phyloP scores from a whole-genome alignment of 2,888 invertebrate species.

The Chloroclystis v-ata region DNA sequence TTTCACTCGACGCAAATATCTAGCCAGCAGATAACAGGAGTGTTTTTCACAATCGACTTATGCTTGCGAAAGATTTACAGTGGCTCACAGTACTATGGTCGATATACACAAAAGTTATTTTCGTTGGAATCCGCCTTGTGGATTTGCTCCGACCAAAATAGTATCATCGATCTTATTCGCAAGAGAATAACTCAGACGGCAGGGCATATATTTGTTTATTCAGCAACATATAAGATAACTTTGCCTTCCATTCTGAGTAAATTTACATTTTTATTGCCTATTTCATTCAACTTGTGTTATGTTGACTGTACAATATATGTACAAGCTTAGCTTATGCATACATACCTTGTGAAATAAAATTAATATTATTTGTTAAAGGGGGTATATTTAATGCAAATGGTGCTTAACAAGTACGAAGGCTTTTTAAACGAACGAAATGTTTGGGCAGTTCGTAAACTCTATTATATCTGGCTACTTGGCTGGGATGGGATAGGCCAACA shows the following conservation, averaged over 20 bases:
- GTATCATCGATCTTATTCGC: constrained; percentile 71
- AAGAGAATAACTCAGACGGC: constrained; percentile 53
- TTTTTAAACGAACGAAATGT: no score
- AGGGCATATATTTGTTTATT: constrained; percentile 55
- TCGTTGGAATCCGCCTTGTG: constrained; percentile 69
- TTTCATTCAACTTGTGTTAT: constrained; percentile 14
- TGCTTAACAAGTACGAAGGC: no score
- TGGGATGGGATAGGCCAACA: no score
- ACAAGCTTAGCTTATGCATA: not conserved
- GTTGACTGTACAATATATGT: not conserved
- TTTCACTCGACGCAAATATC: constrained; percentile 37
- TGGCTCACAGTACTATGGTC: constrained; percentile 51
- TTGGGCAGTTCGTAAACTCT: no score
- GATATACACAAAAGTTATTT: constrained; percentile 62
- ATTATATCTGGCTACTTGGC: no score
- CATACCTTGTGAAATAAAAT: no score
- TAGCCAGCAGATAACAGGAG: constrained; percentile 44
- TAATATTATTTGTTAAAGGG: no score
- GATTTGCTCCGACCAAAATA: constrained; percentile 70
- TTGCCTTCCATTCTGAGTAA: constrained; percentile 44
- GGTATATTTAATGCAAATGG: no score
- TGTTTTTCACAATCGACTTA: constrained; percentile 65
- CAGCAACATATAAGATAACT: constrained; percentile 47
- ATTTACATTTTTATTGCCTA: constrained; percentile 41
- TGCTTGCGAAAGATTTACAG: constrained; percentile 65